Evolutionary conservation across 2,797 vertebrate species (phyloP), one percentile per base, ranked within the genome.

Genomic region (Propithecus deckenii): DNA sequence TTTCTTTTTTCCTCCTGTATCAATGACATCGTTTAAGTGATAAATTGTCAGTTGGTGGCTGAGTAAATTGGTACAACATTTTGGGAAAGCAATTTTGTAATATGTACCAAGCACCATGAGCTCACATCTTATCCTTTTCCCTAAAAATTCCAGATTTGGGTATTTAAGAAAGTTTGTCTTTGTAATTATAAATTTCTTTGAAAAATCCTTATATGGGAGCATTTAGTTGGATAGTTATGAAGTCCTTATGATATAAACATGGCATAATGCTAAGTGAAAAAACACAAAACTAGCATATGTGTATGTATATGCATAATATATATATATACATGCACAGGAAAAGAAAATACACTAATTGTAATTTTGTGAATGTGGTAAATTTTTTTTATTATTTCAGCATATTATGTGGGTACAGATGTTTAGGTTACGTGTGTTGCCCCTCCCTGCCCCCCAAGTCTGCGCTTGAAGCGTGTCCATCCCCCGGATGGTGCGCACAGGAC

Each of bases 111-210:
- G 43, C 35, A 50, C 75, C 76, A 69, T n/a, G 61, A 91, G 11
- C 69, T 76, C 32, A 65, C 57, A 76, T 57, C 30, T 69, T 67
- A 41, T 89, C 15, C 15, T 80, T 61, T 94, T 76, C 17, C 46
- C 69, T 78, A 83, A 84, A 85, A 86, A 72, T 92, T 94, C 18
- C 46, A 94, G 38, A 55, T 61, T 79, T n/a, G n/a, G 35, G 52
- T 83, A 65, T 59, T 80, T 55, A 61, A 88, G 43, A 80, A 89
- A 89, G 28, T n/a, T 69, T 71, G 30, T 87, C 80, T 88, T 50
- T 86, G 57, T 91, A 91, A 69, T 75, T 41, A 88, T 28, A 46
- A 35, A 6, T 78, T 67, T 74, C 48, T 79, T 96, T 96, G 93
- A 80, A 74, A 89, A 95, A 59, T 50, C 32, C 22, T 92, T n/a